A percentile compares a stretch with the other conserved stretches of the same genome.
Evolutionary conservation across 2,797 vertebrate genomes (phyloP).

Genomic region (Xyrichtys novacula): DNA sequence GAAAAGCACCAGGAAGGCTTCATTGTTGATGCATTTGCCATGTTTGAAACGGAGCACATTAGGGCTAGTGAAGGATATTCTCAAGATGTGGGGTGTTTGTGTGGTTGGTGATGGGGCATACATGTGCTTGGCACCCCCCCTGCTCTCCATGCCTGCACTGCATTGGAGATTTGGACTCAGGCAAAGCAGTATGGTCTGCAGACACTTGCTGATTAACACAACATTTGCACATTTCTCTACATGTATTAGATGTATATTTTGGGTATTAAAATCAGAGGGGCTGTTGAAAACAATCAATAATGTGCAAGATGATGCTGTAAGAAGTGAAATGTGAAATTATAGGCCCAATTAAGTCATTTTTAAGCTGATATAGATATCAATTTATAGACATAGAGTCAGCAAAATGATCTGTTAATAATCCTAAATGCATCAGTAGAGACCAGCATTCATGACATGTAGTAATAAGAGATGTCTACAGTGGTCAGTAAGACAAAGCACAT

Average conservation of each 20-base stretch:
- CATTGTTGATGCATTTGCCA: background rate
- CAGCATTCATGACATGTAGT: constrained; percentile 11
- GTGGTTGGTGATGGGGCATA: constrained; percentile 47
- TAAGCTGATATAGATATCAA: no score
- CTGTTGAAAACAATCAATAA: no score
- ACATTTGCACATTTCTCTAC: background rate
- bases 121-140: constrained; percentile 74
- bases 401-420: background rate
- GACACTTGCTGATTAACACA: no score
- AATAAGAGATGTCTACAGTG: constrained; percentile 1
- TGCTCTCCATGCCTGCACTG: constrained; percentile 37
- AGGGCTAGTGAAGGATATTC: constrained; percentile 6
- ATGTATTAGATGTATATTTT: background rate
- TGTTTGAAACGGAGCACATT: background rate
- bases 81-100: constrained; percentile 28
- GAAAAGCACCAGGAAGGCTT: rapidly evolving
- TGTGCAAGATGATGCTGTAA: no score
- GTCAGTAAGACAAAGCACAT: constrained; percentile 44
- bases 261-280: no score
- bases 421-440: background rate
- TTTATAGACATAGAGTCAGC: no score
- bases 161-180: constrained; percentile 18
- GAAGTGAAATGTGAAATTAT: no score
- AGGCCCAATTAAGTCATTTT: no score
- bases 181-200: no score